Conservation (phyloP, 2,797 vertebrate genomes). For the Myotis planiceps region DNA sequence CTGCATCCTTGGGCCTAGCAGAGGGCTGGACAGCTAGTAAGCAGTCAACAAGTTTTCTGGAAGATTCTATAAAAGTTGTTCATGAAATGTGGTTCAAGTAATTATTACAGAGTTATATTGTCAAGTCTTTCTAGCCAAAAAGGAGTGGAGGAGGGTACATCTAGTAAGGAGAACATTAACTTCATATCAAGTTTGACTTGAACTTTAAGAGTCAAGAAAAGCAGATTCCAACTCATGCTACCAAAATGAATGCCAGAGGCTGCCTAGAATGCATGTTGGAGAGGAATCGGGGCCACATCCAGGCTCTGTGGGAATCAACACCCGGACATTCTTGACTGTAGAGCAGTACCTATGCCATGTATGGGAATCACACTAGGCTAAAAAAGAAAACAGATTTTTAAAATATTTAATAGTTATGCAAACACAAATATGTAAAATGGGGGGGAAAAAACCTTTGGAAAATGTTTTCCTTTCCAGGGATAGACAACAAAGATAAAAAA, state of each 20-base stretch:
- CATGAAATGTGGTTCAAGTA: conserved; percentile 37
- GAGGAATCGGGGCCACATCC: background rate
- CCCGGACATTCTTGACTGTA: background rate
- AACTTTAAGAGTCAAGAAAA: conserved; percentile 41
- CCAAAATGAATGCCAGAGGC: background rate
- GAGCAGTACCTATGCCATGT: background rate
- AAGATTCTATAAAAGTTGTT: background rate
- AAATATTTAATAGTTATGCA: background rate
- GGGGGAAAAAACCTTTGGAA: background rate
- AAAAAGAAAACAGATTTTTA: background rate
- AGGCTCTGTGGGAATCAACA: background rate
- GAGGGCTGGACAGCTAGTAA: background rate
- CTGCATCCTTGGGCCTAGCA: background rate
- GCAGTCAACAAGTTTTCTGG: background rate
- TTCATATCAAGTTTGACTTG: background rate
- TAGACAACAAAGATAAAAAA: background rate
- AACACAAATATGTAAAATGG: conserved; percentile 30
- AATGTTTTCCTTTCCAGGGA: conserved; percentile 1
- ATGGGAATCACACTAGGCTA: background rate
- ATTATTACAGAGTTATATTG: background rate
- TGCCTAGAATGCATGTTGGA: background rate
- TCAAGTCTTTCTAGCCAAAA: background rate
- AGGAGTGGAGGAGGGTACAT: rapidly evolving
- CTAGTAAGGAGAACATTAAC: conserved; percentile 4
- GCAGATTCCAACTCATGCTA: background rate